Conservation (phyloP, 2,888 invertebrate species). For the Aphidoletes aphidimyza region DNA sequence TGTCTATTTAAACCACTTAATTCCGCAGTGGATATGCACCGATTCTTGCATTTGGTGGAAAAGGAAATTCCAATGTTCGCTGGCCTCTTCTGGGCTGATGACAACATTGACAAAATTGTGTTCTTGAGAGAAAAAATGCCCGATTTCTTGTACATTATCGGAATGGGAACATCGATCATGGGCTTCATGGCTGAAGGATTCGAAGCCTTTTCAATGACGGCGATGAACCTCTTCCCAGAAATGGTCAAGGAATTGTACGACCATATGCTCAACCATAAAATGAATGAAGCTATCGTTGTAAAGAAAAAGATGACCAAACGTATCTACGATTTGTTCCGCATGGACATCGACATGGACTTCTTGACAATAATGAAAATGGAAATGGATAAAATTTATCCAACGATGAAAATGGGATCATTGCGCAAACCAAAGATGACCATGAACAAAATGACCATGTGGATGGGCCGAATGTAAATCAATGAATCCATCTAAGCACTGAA, state of each 20-base stretch:
- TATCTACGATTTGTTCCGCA: not conserved
- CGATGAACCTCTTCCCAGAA: slow-evolving; percentile 75
- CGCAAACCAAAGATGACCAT: not conserved
- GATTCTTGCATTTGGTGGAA: slow-evolving; percentile 73
- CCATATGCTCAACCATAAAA: slow-evolving; percentile 64
- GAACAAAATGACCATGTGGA: too few relatives aligned
- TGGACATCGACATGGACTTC: not conserved
- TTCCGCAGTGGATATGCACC: slow-evolving; percentile 76
- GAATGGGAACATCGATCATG: slow-evolving; percentile 73
- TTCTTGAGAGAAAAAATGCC: slow-evolving; percentile 68
- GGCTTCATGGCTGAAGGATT: slow-evolving; percentile 77
- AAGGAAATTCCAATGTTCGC: slow-evolving; percentile 77
- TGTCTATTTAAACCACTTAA: not conserved
- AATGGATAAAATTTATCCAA: not conserved
- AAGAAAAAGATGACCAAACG: not conserved
- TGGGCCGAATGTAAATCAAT: too few relatives aligned
- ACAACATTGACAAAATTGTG: slow-evolving; percentile 75
- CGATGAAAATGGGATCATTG: not conserved
- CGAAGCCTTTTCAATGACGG: slow-evolving; percentile 77
- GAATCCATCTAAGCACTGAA: too few relatives aligned
- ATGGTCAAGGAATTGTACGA: slow-evolving; percentile 70
- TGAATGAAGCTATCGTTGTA: slow-evolving; percentile 23
- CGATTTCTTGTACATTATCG: slow-evolving; percentile 72
- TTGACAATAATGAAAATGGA: not conserved
- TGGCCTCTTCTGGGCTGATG: slow-evolving; percentile 86